Evolutionary conservation across 2,888 invertebrate genomes (phyloP).

Genomic region (Agrochola lota): DNA sequence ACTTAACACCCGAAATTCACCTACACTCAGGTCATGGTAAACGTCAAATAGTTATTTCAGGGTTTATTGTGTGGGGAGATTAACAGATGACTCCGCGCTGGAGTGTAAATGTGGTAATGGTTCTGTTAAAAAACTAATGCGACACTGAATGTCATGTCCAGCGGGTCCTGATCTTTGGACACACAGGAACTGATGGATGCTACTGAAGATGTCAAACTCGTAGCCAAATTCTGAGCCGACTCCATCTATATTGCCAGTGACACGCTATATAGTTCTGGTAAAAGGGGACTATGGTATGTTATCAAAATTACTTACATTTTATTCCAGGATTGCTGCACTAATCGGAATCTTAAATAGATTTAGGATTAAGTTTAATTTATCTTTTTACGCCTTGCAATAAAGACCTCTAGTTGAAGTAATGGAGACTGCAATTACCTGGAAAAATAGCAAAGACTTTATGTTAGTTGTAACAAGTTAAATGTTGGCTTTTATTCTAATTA

Average conservation of each 20-base stretch:
- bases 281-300: neutral
- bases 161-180: neutral
- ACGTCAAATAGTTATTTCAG: neutral
- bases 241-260: neutral
- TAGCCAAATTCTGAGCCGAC: too few relatives aligned
- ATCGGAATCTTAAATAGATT: neutral
- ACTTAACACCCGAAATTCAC: neutral
- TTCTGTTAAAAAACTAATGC: neutral
- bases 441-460: slow-evolving; percentile 31
- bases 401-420: slow-evolving; percentile 17
- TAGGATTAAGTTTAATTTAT: slow-evolving; percentile 12
- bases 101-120: neutral
- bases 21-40: neutral
- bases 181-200: neutral
- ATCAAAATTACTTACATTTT: neutral
- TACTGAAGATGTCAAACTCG: too few relatives aligned
- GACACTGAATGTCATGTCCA: neutral
- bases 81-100: neutral
- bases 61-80: neutral
- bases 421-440: slow-evolving; percentile 50
- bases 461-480: slow-evolving; percentile 20
- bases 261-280: neutral
- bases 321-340: neutral
- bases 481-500: slow-evolving; percentile 14
- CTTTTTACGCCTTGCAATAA: slow-evolving; percentile 32